Base-by-base conservation (phyloP, 1,140 invertebrate genomes). In the Drosophila takahashii region DNA sequence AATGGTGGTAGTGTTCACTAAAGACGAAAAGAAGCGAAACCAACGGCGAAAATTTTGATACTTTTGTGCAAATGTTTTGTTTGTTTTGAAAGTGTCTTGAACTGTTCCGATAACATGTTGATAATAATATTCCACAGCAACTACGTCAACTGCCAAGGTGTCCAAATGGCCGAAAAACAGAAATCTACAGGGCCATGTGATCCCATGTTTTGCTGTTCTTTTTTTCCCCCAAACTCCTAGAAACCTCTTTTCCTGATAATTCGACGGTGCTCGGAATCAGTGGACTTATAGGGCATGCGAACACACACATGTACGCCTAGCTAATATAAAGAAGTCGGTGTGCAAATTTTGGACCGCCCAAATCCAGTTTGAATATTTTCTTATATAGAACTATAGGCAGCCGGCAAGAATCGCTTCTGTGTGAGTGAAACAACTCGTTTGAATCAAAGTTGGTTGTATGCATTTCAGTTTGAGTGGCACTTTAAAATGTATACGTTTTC, bases 41-140 rank as follows among this genome's bases (percentile, higher is more conserved):
- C 51, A 67, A 67, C 64, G 45, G 64, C 36, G 44, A 65, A 13
- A 67, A 67, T 67, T 67, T 67, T 67, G 64, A 67, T 67, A 52
- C 34, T 66, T 66, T 66, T 67, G 36, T 44, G 64, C 22, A 67
- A 67, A 67, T 65, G 64, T 67, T 67, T 67, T 32, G 60, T 65
- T 67, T 65, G 60, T 64, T 67, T 37, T 69, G 65, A 54, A 47
- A 47, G 34, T 56, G 64, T 34, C 64, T 69, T 56, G 50, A 69
- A 48, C 50, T 41, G 64, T 39, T 22, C 66, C 66, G 66, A 70
- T 71, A 71, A 71, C 67, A 56, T 70, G 37, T 48, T 70, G 48
- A 70, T 70, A 39, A 62, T 61, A 61, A 66, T 56, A 67, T 9
- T 53, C 13, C 15, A 42, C 29, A 67, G 50, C 29, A 4, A 32